Evolutionary conservation across 2,888 invertebrate species (phyloP).

Genomic region (Tethea ocularis): DNA sequence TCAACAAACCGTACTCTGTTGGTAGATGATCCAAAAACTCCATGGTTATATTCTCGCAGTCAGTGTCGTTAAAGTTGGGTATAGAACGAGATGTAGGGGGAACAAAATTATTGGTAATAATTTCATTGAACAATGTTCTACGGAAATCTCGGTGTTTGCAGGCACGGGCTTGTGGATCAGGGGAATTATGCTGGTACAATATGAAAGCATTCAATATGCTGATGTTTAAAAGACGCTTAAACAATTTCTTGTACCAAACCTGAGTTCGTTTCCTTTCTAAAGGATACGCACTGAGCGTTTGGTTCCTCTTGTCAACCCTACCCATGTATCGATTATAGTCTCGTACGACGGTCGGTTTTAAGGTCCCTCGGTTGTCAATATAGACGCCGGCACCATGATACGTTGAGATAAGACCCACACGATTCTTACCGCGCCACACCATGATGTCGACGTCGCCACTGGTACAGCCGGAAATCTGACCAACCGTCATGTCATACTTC

Average conservation of each 20-base stretch:
- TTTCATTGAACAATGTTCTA: no score
- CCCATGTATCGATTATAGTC: conserved; percentile 22
- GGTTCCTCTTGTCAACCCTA: conserved; percentile 25
- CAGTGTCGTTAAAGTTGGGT: no score
- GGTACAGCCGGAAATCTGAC: conserved; percentile 16
- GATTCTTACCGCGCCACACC: conserved; percentile 26
- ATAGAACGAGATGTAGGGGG: no score
- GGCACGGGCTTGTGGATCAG: no score
- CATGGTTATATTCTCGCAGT: no score
- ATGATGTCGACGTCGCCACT: conserved; percentile 29
- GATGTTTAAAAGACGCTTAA: no score
- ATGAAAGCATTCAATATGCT: no score
- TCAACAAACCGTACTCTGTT: no score
- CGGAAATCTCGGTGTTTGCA: no score
- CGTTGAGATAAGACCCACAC: conserved; percentile 22
- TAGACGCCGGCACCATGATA: conserved; percentile 16
- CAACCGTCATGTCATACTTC: not conserved
- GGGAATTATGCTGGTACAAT: no score
- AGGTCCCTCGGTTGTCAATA: not conserved
- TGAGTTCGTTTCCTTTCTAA: conserved; percentile 23
- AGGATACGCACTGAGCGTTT: conserved; percentile 23
- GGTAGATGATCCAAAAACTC: no score
- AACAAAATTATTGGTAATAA: no score
- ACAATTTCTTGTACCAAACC: conserved; percentile 24
- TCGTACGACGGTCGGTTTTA: not conserved